Evolutionary conservation across 2,797 vertebrate genomes (phyloP).

Genomic region (Pelochelys cantorii): DNA sequence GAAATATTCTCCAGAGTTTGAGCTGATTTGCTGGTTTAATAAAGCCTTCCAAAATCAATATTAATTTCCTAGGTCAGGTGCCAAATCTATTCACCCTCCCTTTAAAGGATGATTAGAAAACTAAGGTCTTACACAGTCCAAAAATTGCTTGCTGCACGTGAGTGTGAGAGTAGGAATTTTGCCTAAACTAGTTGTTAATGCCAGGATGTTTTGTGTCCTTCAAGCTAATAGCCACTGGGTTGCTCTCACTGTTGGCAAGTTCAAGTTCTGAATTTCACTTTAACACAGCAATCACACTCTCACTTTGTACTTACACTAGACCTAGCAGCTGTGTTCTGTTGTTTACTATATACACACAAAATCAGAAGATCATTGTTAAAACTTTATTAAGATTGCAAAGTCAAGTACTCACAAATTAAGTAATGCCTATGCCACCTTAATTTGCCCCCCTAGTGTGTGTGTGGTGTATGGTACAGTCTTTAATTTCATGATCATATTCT

Average conservation of each 20-base stretch:
- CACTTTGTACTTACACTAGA: not conserved
- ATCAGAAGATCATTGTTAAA: not conserved
- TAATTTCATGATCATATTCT: not conserved
- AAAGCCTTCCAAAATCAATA: not conserved
- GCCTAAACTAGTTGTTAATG: not conserved
- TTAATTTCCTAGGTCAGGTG: not conserved
- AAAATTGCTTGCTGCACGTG: not conserved
- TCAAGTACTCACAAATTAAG: not conserved
- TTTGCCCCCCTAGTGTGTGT: not conserved
- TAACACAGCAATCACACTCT: not conserved
- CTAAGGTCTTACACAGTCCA: not conserved
- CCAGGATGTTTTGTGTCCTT: not conserved
- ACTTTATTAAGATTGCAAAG: not conserved
- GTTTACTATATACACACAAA: not conserved
- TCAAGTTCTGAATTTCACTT: not conserved
- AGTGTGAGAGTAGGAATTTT: not conserved
- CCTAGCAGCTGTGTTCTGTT: not conserved
- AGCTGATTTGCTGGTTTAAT: not conserved
- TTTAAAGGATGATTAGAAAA: not conserved
- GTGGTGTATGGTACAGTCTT: not conserved
- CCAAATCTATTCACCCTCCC: not conserved
- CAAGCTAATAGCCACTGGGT: not conserved
- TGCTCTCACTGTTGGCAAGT: not conserved
- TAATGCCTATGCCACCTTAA: not conserved
- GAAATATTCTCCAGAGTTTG: not conserved